Percentiles rank a stretch among this genome's conserved stretches.
Conservation (phyloP, 2,888 invertebrate genomes). For the Drosophila limbata region DNA sequence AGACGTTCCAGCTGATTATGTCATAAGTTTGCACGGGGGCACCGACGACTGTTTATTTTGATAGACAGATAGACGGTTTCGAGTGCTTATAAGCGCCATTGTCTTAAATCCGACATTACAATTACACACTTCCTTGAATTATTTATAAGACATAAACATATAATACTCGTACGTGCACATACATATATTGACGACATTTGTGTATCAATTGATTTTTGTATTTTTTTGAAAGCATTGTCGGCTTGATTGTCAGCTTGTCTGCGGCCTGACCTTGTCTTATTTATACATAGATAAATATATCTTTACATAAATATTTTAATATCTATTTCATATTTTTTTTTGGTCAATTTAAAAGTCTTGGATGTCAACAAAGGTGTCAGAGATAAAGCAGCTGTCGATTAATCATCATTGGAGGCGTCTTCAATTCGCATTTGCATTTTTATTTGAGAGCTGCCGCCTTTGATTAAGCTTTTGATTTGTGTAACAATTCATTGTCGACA, state of each 20-base stretch:
- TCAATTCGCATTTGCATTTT: slow-evolving; percentile 44
- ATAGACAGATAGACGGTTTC: slow-evolving; percentile 49
- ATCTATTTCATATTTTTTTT: slow-evolving; percentile 7
- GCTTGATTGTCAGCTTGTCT: slow-evolving; percentile 32
- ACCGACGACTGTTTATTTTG: slow-evolving; percentile 47
- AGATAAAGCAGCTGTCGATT: slow-evolving; percentile 59
- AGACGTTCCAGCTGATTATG: slow-evolving; percentile 74
- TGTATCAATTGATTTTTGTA: slow-evolving; percentile 11
- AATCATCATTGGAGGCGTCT: slow-evolving; percentile 62
- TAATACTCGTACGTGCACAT: background rate
- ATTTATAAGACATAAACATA: slow-evolving; percentile 48
- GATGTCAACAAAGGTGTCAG: slow-evolving; percentile 69
- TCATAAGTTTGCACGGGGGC: slow-evolving; percentile 68
- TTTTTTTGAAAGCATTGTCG: slow-evolving; percentile 55
- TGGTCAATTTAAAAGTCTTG: slow-evolving; percentile 18
- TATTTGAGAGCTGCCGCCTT: slow-evolving; percentile 30
- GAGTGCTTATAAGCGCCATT: slow-evolving; percentile 59
- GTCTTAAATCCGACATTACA: slow-evolving; percentile 62
- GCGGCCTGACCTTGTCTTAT: slow-evolving; percentile 68
- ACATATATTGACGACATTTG: slow-evolving; percentile 19
- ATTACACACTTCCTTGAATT: slow-evolving; percentile 78
- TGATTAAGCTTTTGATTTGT: slow-evolving; percentile 50
- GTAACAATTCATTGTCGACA: slow-evolving; percentile 64
- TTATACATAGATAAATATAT: slow-evolving; percentile 44
- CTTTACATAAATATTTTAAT: slow-evolving; percentile 55